These are phyloP conservation scores for Rallus limicola DNA, from an alignment of 2,113 vertebrate species.

Conservation along the genomic window DNA sequence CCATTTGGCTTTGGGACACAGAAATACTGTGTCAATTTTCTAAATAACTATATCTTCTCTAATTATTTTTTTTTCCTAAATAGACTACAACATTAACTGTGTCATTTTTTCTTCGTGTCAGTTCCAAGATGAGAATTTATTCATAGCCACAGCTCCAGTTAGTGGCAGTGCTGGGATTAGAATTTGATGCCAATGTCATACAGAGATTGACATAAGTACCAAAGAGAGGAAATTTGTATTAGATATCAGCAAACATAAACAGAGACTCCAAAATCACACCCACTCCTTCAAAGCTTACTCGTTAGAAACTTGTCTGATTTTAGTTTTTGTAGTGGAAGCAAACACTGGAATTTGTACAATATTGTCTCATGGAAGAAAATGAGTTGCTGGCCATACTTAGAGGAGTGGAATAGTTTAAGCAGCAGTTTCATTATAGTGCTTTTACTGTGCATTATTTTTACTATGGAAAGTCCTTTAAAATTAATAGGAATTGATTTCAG, in stretches of 20 bases:
- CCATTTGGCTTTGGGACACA: neutral
- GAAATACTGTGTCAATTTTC: neutral
- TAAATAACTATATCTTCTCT: neutral
- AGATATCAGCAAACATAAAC: neutral
- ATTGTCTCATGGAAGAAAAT: neutral
- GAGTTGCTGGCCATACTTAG: slow-evolving; percentile 8
- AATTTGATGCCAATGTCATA: neutral
- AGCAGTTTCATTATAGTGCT: slow-evolving; percentile 48
- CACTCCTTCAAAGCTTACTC: neutral
- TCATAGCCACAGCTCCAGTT: neutral
- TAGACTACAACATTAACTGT: neutral
- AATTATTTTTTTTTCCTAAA: neutral
- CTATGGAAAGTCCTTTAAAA: slow-evolving; percentile 65
- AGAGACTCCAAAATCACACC: neutral
- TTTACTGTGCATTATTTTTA: slow-evolving; percentile 69
- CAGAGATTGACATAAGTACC: neutral
- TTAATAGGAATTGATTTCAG: slow-evolving; percentile 74
- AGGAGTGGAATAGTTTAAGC: slow-evolving; percentile 44
- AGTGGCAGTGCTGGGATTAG: neutral
- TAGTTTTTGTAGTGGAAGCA: neutral
- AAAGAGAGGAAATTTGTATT: neutral
- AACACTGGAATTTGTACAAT: neutral
- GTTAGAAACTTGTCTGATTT: neutral
- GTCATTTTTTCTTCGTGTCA: neutral
- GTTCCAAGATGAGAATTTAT: neutral